Evolutionary conservation across 2,797 vertebrate species (phyloP).

Genomic region (Cephalopachus bancanus): DNA sequence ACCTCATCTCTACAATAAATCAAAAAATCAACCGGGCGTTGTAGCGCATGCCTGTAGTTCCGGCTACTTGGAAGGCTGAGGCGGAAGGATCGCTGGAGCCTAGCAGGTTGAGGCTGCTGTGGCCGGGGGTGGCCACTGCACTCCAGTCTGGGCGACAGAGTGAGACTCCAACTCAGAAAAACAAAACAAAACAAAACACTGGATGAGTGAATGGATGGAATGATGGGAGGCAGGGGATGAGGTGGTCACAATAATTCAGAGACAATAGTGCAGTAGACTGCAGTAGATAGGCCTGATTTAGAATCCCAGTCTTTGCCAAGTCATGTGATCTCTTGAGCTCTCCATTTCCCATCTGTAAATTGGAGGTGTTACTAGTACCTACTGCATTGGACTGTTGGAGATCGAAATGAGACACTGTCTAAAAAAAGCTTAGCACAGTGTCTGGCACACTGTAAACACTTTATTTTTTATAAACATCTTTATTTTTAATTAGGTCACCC

Average conservation of each 20-base stretch:
- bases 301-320: conserved; percentile 44
- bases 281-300: not conserved
- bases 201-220: conserved; percentile 54
- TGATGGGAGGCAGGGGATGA: not conserved
- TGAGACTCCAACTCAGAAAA: no score
- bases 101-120: no score
- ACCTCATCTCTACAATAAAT: no score
- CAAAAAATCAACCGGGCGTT: no score
- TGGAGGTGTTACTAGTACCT: conserved; percentile 50
- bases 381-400: conserved; percentile 25
- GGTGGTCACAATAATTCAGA: not conserved
- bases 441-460: conserved; percentile 57
- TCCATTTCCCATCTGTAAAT: conserved; percentile 65
- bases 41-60: no score
- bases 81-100: no score
- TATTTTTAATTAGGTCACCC: conserved; percentile 59
- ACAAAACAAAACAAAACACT: not conserved
- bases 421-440: conserved; percentile 47
- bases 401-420: conserved; percentile 75
- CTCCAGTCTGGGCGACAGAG: no score
- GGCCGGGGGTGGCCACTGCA: no score
- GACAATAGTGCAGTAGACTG: not conserved
- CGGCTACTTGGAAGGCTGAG: no score
- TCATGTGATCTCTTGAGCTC: not conserved
- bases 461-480: not conserved